Evolutionary conservation across 2,888 invertebrate species (phyloP).

Genomic region (Reticulitermes lucifugus): DNA sequence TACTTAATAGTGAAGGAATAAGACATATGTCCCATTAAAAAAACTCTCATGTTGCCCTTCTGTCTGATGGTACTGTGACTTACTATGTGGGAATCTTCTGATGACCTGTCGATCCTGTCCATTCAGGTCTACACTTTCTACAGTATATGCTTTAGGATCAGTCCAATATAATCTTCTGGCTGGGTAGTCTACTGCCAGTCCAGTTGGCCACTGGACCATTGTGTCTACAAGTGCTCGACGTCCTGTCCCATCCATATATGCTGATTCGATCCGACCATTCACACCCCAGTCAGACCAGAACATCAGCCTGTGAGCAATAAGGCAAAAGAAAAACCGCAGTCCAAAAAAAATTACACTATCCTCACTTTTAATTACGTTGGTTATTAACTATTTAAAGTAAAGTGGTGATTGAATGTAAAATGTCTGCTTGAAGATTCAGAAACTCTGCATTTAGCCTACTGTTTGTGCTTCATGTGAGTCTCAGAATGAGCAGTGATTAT

Average conservation of each 20-base stretch:
- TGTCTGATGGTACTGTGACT: slow-evolving; percentile 45
- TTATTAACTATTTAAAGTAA: too few species aligned
- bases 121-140: slow-evolving; percentile 77
- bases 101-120: slow-evolving; percentile 75
- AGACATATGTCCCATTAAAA: too few species aligned
- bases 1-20: too few species aligned
- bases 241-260: slow-evolving; percentile 74
- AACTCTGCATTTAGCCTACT: too few species aligned
- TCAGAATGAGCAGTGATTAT: too few species aligned
- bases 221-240: slow-evolving; percentile 69
- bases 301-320: slow-evolving; percentile 66
- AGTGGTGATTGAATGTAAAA: too few species aligned
- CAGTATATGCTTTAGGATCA: slow-evolving; percentile 80
- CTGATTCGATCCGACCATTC: slow-evolving; percentile 71
- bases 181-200: slow-evolving; percentile 81
- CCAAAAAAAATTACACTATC: too few species aligned
- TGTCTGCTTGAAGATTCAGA: too few species aligned
- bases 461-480: too few species aligned
- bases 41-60: background rate
- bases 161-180: slow-evolving; percentile 85
- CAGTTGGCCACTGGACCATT: slow-evolving; percentile 78
- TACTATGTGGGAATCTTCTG: slow-evolving; percentile 68
- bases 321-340: too few species aligned
- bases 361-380: too few species aligned
- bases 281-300: slow-evolving; percentile 83